Evolutionary conservation across 2,888 invertebrate genomes (phyloP).

Genomic region (Parascotia fuliginaria): DNA sequence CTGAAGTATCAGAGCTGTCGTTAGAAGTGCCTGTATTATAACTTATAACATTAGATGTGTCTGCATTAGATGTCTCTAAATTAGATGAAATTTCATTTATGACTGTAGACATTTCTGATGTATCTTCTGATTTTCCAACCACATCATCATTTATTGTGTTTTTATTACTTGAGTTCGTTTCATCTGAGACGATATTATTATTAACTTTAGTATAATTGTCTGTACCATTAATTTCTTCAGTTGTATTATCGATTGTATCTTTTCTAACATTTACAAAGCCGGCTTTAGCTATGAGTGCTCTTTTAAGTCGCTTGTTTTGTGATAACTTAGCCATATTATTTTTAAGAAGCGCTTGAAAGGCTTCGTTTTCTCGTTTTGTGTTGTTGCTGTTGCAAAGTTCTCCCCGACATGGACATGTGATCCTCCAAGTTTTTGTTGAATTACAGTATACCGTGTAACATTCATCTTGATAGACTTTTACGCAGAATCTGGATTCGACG

Average conservation of each 20-base stretch:
- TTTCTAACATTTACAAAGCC: constrained; percentile 36
- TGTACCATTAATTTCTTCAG: constrained; percentile 16
- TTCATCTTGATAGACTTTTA: constrained; percentile 78
- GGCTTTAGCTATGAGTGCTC: constrained; percentile 34
- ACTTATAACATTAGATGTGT: neutral
- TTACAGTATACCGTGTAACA: constrained; percentile 77
- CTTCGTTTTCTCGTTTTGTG: constrained; percentile 65
- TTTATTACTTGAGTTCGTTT: neutral
- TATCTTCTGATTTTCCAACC: neutral
- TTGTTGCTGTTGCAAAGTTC: constrained; percentile 77
- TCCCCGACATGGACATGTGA: constrained; percentile 76
- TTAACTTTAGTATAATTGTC: constrained; percentile 13
- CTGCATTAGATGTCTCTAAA: neutral
- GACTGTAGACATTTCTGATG: neutral
- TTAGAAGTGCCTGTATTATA: neutral
- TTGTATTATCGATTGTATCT: constrained; percentile 30
- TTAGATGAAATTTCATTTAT: too few species aligned
- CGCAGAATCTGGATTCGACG: constrained; percentile 74
- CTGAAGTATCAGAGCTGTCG: neutral
- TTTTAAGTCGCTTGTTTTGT: constrained; percentile 45
- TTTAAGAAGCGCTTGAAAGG: constrained; percentile 61
- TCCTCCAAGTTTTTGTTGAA: constrained; percentile 72
- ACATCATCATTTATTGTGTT: neutral
- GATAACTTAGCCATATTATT: constrained; percentile 42
- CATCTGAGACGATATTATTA: neutral